Conservation (phyloP, 1,140 invertebrate genomes). For the Drosophila subobscura region DNA sequence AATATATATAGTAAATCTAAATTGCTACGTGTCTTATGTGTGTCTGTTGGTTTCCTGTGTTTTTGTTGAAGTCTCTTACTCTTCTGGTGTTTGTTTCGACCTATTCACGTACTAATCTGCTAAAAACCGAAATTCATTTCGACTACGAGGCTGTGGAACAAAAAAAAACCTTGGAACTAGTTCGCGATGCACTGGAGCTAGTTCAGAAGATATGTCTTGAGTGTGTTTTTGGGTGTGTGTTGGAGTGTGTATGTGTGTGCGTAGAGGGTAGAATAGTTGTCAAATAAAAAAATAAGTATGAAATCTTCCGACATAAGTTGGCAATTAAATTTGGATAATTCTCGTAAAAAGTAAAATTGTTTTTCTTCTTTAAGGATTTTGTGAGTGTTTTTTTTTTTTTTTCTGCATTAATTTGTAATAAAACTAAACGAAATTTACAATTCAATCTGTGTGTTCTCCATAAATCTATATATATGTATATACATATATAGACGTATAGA, state of each 20-base stretch:
- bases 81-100: too few species aligned
- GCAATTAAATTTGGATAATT: not conserved
- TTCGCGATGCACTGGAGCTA: not conserved
- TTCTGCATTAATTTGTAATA: conserved; percentile 37
- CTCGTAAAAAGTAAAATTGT: conserved; percentile 45
- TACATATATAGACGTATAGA: conserved; percentile 3
- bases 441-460: conserved; percentile 44
- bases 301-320: too few species aligned
- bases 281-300: too few species aligned
- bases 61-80: not conserved
- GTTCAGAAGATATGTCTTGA: conserved; percentile 4
- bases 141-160: too few species aligned
- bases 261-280: too few species aligned
- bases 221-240: not conserved
- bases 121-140: not conserved
- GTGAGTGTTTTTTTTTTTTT: conserved; percentile 19
- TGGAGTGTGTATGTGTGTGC: not conserved
- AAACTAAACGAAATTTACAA: conserved; percentile 61
- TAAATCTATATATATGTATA: conserved; percentile 36
- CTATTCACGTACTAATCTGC: not conserved
- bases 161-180: too few species aligned
- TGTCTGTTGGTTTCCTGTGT: conserved; percentile 8
- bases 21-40: conserved; percentile 10
- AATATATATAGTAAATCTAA: conserved; percentile 5
- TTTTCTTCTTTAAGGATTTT: conserved; percentile 6